These are phyloP conservation scores for Xenus cinereus DNA, from an alignment of 2,113 vertebrate species.

Conservation along the genomic window DNA sequence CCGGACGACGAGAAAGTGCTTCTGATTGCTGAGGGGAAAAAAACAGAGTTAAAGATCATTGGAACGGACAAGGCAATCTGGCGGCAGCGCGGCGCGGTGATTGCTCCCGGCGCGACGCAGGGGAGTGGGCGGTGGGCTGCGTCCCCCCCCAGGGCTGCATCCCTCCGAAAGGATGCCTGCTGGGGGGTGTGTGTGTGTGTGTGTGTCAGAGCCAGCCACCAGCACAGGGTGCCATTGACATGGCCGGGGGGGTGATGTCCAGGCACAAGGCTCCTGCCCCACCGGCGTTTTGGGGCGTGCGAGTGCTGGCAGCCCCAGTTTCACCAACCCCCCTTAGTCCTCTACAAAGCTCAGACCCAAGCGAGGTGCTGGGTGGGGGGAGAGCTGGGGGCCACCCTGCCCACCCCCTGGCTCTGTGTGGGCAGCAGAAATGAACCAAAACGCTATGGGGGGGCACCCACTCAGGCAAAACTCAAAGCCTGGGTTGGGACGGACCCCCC, in stretches of 20 bases:
- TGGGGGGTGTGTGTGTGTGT: neutral
- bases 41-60: slow-evolving; percentile 47
- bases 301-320: neutral
- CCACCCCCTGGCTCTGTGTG: neutral
- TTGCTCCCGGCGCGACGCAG: neutral
- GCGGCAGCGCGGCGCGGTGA: neutral
- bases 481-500: fast-evolving
- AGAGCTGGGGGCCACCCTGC: fast-evolving
- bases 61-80: slow-evolving; percentile 67
- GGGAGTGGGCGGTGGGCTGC: neutral
- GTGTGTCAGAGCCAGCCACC: neutral
- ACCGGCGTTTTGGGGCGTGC: fast-evolving
- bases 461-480: neutral
- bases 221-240: fast-evolving
- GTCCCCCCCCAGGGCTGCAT: neutral
- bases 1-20: slow-evolving; percentile 45
- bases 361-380: fast-evolving
- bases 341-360: too few species aligned
- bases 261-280: fast-evolving
- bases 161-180: too few species aligned
- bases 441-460: fast-evolving
- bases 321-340: neutral
- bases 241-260: fast-evolving
- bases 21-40: slow-evolving; percentile 25
- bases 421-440: fast-evolving